phyloP scores from a whole-genome alignment of 2,113 vertebrate species.

The Oxyruncus cristatus region DNA sequence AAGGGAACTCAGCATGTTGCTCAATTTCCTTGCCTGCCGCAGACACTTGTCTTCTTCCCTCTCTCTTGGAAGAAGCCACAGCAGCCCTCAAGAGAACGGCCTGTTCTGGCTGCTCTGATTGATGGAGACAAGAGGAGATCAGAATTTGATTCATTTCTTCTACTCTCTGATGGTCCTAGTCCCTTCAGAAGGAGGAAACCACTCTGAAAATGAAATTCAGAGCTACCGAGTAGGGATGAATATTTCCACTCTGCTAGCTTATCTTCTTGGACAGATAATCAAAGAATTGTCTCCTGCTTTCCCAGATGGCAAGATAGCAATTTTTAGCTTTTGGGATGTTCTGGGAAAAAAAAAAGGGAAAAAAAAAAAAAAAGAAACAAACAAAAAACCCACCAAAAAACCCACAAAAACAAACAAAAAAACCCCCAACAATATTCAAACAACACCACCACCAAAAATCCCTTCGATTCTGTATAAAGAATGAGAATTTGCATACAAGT shows the following conservation, averaged over 20 bases:
- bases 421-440: background rate
- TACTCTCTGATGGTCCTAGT: background rate
- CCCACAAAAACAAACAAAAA: background rate
- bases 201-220: background rate
- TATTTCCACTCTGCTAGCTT: background rate
- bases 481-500: conserved; percentile 14
- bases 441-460: background rate
- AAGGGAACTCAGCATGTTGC: background rate
- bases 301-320: background rate
- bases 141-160: background rate
- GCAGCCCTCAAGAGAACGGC: background rate
- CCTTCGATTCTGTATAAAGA: background rate
- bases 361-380: too few relatives aligned
- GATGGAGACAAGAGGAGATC: background rate
- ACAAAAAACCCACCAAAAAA: background rate
- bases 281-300: background rate
- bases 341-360: background rate
- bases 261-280: background rate
- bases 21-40: background rate
- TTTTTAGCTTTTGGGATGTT: background rate
- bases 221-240: background rate
- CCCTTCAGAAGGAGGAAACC: background rate
- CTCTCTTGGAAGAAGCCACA: background rate
- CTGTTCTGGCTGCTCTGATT: background rate
- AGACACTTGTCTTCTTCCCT: background rate